Evolutionary conservation across 2,888 invertebrate genomes (phyloP).

Genomic region (Gymnoscelis rufifasciata): DNA sequence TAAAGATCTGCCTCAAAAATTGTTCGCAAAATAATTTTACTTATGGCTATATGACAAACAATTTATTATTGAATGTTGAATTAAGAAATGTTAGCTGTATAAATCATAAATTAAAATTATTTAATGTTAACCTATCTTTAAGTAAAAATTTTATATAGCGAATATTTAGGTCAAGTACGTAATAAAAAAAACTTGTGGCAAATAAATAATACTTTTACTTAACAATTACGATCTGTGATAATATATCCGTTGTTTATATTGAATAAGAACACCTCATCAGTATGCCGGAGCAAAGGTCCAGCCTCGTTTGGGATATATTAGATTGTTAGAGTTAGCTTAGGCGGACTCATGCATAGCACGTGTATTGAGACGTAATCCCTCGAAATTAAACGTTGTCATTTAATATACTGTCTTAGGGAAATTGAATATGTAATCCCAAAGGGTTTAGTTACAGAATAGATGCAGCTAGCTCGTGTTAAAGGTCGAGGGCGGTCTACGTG

Average conservation of each 20-base stretch:
- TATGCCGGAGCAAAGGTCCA: conserved; percentile 17
- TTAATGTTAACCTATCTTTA: too few relatives aligned
- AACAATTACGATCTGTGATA: too few relatives aligned
- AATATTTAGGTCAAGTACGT: too few relatives aligned
- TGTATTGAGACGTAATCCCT: conserved; percentile 31
- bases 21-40: too few relatives aligned
- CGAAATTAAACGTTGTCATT: conserved; percentile 35
- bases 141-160: too few relatives aligned
- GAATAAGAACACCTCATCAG: conserved; percentile 13
- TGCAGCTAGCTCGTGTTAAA: conserved; percentile 37
- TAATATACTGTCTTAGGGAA: background rate
- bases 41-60: too few relatives aligned
- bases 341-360: conserved; percentile 35
- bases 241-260: conserved; percentile 1
- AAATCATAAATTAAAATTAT: too few relatives aligned
- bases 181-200: too few relatives aligned
- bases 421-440: conserved; percentile 21
- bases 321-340: conserved; percentile 23
- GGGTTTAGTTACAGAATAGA: conserved; percentile 34
- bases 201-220: too few relatives aligned
- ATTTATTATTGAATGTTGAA: too few relatives aligned
- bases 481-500: conserved; percentile 35
- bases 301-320: conserved; percentile 23
- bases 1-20: too few relatives aligned
- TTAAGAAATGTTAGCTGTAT: too few relatives aligned